These are phyloP conservation scores for Glyptemys insculpta DNA, from an alignment of 2,797 vertebrate species.

Conservation along the genomic window DNA sequence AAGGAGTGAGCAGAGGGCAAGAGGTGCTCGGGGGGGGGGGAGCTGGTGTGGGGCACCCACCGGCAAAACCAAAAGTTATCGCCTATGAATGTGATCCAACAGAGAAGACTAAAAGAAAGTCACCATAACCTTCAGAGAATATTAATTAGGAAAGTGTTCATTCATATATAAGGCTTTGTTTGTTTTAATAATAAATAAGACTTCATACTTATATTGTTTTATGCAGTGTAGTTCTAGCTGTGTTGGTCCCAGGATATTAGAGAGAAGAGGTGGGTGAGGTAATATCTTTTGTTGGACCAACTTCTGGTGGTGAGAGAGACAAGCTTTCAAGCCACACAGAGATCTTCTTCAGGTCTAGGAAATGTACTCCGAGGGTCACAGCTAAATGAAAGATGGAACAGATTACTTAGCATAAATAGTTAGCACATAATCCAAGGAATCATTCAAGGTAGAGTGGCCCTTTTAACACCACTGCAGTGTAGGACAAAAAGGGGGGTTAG, in stretches of 20 bases:
- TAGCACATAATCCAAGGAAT: neutral
- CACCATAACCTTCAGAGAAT: neutral
- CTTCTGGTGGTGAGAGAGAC: neutral
- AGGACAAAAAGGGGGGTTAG: neutral
- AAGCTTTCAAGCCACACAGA: neutral
- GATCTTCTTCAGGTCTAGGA: neutral
- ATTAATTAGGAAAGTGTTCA: neutral
- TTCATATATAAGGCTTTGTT: neutral
- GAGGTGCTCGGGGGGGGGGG: no score
- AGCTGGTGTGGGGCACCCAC: no score
- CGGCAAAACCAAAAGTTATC: no score
- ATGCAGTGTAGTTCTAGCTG: neutral
- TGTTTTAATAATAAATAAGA: neutral
- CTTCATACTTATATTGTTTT: neutral
- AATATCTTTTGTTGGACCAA: neutral
- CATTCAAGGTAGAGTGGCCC: no score
- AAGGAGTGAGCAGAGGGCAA: no score
- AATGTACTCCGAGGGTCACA: neutral
- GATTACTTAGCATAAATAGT: neutral
- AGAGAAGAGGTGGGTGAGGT: neutral
- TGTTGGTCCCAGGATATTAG: neutral
- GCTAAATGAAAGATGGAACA: neutral
- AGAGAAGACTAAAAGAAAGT: neutral
- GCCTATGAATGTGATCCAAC: neutral
- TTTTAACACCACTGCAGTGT: no score